phyloP scores from a whole-genome alignment of 2,797 vertebrate genomes.

The Dallia pectoralis region DNA sequence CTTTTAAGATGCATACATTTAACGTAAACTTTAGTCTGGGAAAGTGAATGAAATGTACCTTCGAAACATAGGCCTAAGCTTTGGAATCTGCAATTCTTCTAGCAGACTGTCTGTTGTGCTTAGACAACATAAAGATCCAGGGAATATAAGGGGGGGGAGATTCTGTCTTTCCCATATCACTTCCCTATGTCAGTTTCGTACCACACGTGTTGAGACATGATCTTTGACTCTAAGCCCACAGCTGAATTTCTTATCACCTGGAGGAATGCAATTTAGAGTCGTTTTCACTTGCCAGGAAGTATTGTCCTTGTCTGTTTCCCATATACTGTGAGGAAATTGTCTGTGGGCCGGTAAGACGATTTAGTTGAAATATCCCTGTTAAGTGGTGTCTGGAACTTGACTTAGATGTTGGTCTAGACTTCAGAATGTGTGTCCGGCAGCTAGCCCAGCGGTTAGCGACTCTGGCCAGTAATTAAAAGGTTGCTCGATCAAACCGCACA shows the following conservation, averaged over 20 bases:
- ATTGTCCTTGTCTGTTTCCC: neutral
- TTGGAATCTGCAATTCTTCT: conserved; percentile 13
- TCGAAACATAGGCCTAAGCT: conserved; percentile 17
- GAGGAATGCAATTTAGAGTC: conserved; percentile 40
- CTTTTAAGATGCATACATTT: neutral
- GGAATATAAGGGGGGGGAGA: neutral
- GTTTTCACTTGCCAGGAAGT: conserved; percentile 9
- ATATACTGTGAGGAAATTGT: neutral
- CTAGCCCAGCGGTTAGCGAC: too few species aligned
- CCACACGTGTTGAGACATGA: conserved; percentile 40
- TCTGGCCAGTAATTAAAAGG: too few species aligned
- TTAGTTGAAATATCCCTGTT: neutral
- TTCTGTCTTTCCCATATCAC: neutral
- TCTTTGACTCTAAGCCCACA: conserved; percentile 31
- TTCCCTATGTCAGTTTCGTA: conserved; percentile 30
- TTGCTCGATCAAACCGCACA: too few species aligned
- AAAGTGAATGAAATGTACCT: neutral
- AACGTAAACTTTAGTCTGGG: neutral
- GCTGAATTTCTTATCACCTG: conserved; percentile 43
- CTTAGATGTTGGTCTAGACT: neutral
- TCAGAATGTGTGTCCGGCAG: too few species aligned
- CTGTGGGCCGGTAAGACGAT: neutral
- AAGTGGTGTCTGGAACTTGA: neutral
- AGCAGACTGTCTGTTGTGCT: conserved; percentile 18
- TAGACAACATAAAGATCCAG: neutral